Evolutionary conservation across 1,140 invertebrate species (phyloP).

Genomic region (Sitodiplosis mosellana): DNA sequence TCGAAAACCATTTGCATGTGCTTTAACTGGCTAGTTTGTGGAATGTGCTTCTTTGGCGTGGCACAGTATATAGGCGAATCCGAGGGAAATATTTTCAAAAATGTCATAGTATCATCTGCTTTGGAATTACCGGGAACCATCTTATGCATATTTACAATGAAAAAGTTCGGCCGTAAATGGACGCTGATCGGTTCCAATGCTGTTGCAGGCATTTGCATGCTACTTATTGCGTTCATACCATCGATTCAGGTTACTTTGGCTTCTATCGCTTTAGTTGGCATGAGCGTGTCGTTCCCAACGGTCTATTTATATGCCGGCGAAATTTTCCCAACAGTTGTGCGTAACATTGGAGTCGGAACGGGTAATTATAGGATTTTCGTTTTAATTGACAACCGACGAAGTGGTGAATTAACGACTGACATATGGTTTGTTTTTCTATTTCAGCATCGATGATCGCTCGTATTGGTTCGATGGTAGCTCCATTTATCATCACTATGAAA

Average conservation of each 20-base stretch:
- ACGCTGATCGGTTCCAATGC: slow-evolving; percentile 41
- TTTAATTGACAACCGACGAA: too few relatives aligned
- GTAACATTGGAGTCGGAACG: slow-evolving; percentile 33
- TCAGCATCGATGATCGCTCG: slow-evolving; percentile 34
- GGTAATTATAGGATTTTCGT: too few relatives aligned
- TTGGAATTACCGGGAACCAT: slow-evolving; percentile 49
- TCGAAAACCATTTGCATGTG: slow-evolving; percentile 50
- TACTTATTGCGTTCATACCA: slow-evolving; percentile 36
- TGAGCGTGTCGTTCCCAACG: slow-evolving; percentile 33
- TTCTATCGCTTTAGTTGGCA: slow-evolving; percentile 17
- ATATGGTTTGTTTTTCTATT: slow-evolving; percentile 7
- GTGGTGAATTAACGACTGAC: too few relatives aligned
- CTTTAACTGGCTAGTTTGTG: slow-evolving; percentile 53
- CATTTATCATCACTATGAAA: slow-evolving; percentile 28
- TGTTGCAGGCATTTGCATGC: slow-evolving; percentile 38
- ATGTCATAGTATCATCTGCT: slow-evolving; percentile 47
- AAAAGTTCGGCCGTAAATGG: slow-evolving; percentile 39
- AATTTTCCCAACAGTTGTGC: slow-evolving; percentile 36
- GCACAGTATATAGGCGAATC: slow-evolving; percentile 54
- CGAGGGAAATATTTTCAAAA: slow-evolving; percentile 51
- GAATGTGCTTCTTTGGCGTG: slow-evolving; percentile 54
- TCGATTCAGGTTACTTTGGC: slow-evolving; percentile 9
- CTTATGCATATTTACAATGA: slow-evolving; percentile 42
- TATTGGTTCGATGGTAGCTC: slow-evolving; percentile 33
- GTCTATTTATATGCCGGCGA: slow-evolving; percentile 37